Evolutionary conservation across 2,888 invertebrate genomes (phyloP).

Genomic region (Hoplodrina blanda): DNA sequence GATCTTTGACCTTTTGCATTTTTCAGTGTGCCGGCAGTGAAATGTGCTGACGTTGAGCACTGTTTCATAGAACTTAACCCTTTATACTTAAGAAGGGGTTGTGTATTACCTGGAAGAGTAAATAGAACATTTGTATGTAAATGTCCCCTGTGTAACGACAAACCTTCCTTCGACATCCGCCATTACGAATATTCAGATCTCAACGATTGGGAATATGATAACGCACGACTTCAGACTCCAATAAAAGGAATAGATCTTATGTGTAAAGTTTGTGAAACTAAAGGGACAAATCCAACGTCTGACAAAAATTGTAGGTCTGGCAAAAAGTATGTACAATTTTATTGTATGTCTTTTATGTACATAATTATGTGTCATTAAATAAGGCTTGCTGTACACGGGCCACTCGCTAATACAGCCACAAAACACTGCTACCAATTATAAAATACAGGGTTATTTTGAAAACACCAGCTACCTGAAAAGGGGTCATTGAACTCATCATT

Average conservation of each 20-base stretch:
- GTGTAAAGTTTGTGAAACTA: constrained; percentile 80
- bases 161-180: constrained; percentile 71
- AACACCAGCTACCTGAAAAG: no score
- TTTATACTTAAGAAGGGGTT: constrained; percentile 79
- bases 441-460: no score
- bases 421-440: background rate
- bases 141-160: constrained; percentile 83
- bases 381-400: background rate
- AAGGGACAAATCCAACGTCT: constrained; percentile 65
- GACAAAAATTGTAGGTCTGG: constrained; percentile 76
- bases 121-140: constrained; percentile 82
- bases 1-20: background rate
- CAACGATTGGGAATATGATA: constrained; percentile 81
- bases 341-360: background rate
- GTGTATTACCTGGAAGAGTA: constrained; percentile 70
- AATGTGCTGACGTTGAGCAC: constrained; percentile 71
- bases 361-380: background rate
- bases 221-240: constrained; percentile 70
- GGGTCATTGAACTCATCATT: no score
- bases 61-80: constrained; percentile 80
- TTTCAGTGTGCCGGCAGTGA: constrained; percentile 67
- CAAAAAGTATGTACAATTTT: constrained; percentile 67
- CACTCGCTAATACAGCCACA: background rate
- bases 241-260: constrained; percentile 69
- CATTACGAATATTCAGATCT: constrained; percentile 76